Percentiles rank a stretch among this genome's conserved stretches.
Evolutionary conservation across 2,113 vertebrate species (phyloP).

Genomic region (Daphoenositta chrysoptera): DNA sequence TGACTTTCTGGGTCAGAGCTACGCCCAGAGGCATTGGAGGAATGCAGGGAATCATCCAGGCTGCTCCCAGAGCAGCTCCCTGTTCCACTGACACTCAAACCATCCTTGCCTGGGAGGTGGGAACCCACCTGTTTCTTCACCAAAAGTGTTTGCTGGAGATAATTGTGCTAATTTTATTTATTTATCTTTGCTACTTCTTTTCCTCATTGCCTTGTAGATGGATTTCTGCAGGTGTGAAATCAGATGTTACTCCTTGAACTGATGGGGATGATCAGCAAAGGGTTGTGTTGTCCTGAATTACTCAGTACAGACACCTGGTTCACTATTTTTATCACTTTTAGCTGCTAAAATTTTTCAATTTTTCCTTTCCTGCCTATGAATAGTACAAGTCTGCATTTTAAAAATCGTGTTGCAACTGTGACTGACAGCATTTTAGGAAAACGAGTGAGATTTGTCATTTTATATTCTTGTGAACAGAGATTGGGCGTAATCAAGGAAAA

Average conservation of each 20-base stretch:
- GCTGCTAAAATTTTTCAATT: background rate
- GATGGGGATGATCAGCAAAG: background rate
- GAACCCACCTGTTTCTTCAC: background rate
- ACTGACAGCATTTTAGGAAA: background rate
- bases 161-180: background rate
- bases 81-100: background rate
- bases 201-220: background rate
- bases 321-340: background rate
- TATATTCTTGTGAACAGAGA: background rate
- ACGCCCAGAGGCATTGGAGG: rapidly evolving
- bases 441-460: background rate
- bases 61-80: background rate
- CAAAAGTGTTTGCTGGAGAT: background rate
- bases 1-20: background rate
- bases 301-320: background rate
- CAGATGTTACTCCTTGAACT: background rate
- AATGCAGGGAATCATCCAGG: background rate
- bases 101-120: background rate
- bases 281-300: background rate
- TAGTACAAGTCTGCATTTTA: background rate
- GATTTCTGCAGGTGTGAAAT: conserved; percentile 23
- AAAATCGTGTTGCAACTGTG: background rate
- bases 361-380: background rate
- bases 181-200: background rate
- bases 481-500: background rate